Evolutionary conservation across 2,113 vertebrate genomes (phyloP).

Genomic region (Corythoichthys haematopterus): DNA sequence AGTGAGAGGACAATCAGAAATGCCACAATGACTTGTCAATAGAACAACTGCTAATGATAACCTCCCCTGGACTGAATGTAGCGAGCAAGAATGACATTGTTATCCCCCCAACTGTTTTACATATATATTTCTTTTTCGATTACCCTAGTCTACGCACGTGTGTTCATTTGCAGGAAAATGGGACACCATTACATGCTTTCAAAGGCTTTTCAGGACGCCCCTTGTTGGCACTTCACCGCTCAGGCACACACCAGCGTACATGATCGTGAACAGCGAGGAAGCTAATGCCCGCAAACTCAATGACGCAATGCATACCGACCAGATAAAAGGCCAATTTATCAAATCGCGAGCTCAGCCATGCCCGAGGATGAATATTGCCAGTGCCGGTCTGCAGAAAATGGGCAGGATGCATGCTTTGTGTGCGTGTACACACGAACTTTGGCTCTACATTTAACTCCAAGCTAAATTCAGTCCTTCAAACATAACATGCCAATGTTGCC

Average conservation of each 20-base stretch:
- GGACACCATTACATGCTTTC: constrained; percentile 66
- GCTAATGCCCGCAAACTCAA: constrained; percentile 34
- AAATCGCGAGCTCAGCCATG: constrained; percentile 58
- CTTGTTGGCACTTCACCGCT: constrained; percentile 63
- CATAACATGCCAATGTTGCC: constrained; percentile 22
- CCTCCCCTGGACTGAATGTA: not conserved
- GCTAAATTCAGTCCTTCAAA: constrained; percentile 16
- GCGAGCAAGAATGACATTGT: constrained; percentile 41
- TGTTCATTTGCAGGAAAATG: constrained; percentile 61
- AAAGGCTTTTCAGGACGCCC: constrained; percentile 66
- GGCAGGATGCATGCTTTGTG: constrained; percentile 41
- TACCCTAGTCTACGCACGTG: constrained; percentile 49
- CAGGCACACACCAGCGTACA: constrained; percentile 31
- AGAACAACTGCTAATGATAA: constrained; percentile 31
- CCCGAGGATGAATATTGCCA: constrained; percentile 58
- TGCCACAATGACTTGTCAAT: constrained; percentile 15
- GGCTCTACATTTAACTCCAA: constrained; percentile 9
- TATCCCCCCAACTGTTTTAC: constrained; percentile 21
- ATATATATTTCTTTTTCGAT: constrained; percentile 38
- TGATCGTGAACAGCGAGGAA: constrained; percentile 21
- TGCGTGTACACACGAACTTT: constrained; percentile 8
- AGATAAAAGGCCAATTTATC: constrained; percentile 70
- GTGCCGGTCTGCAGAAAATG: constrained; percentile 47
- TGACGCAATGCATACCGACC: constrained; percentile 67
- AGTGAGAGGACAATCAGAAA: constrained; percentile 21